A percentile compares a stretch with the other conserved stretches of the same genome.
Evolutionary conservation across 2,113 vertebrate species (phyloP).

Genomic region (Climacteris rufus): DNA sequence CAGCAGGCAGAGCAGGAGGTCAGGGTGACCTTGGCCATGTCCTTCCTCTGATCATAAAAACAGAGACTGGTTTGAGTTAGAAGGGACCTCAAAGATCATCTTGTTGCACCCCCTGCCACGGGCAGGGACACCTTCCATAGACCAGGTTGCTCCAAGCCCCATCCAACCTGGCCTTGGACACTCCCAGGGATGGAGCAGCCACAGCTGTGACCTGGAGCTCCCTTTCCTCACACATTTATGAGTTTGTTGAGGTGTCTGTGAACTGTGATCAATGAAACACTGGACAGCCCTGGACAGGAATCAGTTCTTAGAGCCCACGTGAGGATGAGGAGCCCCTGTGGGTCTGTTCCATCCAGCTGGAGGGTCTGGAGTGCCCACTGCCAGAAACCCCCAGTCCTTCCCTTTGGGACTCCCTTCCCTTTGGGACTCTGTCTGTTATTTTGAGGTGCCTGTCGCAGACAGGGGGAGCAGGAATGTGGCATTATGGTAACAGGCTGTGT

Average conservation of each 20-base stretch:
- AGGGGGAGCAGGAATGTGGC: background rate
- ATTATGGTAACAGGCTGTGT: background rate
- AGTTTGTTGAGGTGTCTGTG: background rate
- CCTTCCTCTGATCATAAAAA: background rate
- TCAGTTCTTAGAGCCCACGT: background rate
- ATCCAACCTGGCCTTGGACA: fast-evolving
- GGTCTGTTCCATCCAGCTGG: background rate
- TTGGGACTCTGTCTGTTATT: background rate
- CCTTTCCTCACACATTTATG: background rate
- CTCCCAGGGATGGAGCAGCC: background rate
- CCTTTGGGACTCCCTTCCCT: background rate
- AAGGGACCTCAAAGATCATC: background rate
- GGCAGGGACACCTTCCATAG: background rate
- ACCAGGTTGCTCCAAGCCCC: background rate
- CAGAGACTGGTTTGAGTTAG: background rate
- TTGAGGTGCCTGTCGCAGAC: background rate
- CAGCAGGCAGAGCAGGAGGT: background rate
- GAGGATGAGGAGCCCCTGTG: background rate
- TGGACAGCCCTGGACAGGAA: background rate
- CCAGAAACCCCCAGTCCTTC: background rate
- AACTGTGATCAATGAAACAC: background rate
- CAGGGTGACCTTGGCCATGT: background rate
- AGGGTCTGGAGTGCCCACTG: background rate
- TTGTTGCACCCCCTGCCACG: background rate
- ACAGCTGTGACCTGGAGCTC: background rate